These are phyloP conservation scores for Agrochola lota DNA, from an alignment of 2,888 invertebrate species.

Conservation along the genomic window DNA sequence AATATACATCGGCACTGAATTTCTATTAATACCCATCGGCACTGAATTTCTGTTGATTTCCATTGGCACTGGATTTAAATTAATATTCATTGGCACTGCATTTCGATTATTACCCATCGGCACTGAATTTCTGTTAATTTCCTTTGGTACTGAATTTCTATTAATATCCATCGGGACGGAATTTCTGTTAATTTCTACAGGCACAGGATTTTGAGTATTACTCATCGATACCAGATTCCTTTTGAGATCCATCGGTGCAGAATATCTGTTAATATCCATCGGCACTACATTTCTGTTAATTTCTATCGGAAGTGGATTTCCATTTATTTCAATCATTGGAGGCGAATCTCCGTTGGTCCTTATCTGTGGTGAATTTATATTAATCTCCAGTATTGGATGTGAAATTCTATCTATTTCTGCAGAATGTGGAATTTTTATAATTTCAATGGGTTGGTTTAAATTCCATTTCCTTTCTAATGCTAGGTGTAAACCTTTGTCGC, in stretches of 20 bases:
- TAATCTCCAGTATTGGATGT: slow-evolving; percentile 40
- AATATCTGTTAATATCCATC: not conserved
- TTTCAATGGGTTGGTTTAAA: slow-evolving; percentile 7
- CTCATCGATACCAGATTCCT: not conserved
- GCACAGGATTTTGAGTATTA: not conserved
- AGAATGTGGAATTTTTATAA: slow-evolving; percentile 12
- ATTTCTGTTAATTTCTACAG: not conserved
- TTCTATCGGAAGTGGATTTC: slow-evolving; percentile 25
- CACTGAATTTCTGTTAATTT: not conserved
- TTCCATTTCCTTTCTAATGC: slow-evolving; percentile 6
- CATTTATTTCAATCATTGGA: slow-evolving; percentile 38
- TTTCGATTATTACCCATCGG: slow-evolving; percentile 3
- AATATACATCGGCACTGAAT: fast-evolving
- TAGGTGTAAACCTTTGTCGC: not conserved
- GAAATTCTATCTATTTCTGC: slow-evolving; percentile 36
- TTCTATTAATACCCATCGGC: not conserved
- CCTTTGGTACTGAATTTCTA: not conserved
- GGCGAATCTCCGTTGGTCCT: slow-evolving; percentile 15
- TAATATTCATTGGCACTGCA: not conserved
- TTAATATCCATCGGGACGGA: not conserved
- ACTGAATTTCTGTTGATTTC: not conserved
- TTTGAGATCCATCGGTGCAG: not conserved
- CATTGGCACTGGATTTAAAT: not conserved
- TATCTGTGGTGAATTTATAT: slow-evolving; percentile 45
- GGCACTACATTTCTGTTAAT: slow-evolving; percentile 21